These are phyloP conservation scores for Eueremaeus valkanovi DNA, from an alignment of 2,888 invertebrate species.

Conservation along the genomic window DNA sequence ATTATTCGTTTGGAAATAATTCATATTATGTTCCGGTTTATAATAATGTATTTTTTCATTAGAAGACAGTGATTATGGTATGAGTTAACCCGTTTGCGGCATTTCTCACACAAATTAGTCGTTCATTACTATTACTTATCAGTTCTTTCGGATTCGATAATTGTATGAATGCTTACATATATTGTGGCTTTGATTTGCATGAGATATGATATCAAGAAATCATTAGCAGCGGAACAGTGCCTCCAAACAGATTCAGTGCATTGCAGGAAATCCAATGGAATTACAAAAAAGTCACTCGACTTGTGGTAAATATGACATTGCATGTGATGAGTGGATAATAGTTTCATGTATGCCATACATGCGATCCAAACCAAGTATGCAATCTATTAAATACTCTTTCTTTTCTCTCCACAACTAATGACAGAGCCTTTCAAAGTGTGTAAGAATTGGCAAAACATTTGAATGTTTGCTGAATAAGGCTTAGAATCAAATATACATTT, in stretches of 20 bases:
- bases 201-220: constrained; percentile 30
- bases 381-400: background rate
- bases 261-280: constrained; percentile 25
- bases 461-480: background rate
- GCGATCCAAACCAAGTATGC: background rate
- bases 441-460: background rate
- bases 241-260: background rate
- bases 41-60: constrained; percentile 5
- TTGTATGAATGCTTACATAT: background rate
- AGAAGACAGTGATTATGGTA: constrained; percentile 29
- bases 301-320: constrained; percentile 15
- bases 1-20: background rate
- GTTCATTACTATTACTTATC: background rate
- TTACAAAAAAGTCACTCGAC: constrained; percentile 9
- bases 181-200: constrained; percentile 33
- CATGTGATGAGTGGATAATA: constrained; percentile 23
- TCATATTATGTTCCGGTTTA: constrained; percentile 30
- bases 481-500: background rate
- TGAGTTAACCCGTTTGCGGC: constrained; percentile 31
- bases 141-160: constrained; percentile 17
- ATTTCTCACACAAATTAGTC: constrained; percentile 15
- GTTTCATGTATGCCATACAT: background rate
- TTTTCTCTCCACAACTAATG: too few relatives aligned
- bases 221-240: constrained; percentile 28
- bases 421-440: too few relatives aligned